phyloP scores from a whole-genome alignment of 2,797 vertebrate genomes.

The Bovichtus diacanthus region DNA sequence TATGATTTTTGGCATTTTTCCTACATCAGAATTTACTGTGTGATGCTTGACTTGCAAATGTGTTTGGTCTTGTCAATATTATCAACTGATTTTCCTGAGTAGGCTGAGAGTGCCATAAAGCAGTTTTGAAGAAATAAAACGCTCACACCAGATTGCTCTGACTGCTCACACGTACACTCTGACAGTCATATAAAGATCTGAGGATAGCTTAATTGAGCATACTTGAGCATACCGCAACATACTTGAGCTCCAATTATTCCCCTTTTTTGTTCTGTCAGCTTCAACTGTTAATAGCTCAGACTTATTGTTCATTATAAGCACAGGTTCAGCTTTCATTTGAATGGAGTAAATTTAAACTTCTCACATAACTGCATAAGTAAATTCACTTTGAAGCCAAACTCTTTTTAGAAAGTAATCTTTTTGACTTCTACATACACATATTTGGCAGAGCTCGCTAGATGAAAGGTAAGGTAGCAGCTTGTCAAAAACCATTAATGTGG shows the following conservation, averaged over 20 bases:
- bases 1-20: constrained; percentile 33
- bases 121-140: constrained; percentile 21
- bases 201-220: constrained; percentile 61
- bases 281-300: constrained; percentile 52
- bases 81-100: constrained; percentile 23
- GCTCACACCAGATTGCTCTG: neutral
- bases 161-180: constrained; percentile 26
- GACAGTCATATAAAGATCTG: constrained; percentile 51
- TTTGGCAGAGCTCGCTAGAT: constrained; percentile 49
- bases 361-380: constrained; percentile 45
- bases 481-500: constrained; percentile 64
- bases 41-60: constrained; percentile 26
- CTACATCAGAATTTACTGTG: constrained; percentile 21
- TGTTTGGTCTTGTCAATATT: constrained; percentile 34
- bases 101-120: neutral
- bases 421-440: constrained; percentile 27
- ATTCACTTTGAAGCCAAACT: constrained; percentile 66
- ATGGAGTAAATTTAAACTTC: constrained; percentile 48
- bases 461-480: constrained; percentile 67
- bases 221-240: constrained; percentile 40
- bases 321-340: constrained; percentile 55
- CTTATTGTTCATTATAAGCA: constrained; percentile 58
- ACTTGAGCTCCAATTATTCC: constrained; percentile 53
- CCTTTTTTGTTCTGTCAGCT: constrained; percentile 61
- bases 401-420: constrained; percentile 50